Conservation (phyloP, 2,888 invertebrate species). For the Chromoteleia sp. region DNA sequence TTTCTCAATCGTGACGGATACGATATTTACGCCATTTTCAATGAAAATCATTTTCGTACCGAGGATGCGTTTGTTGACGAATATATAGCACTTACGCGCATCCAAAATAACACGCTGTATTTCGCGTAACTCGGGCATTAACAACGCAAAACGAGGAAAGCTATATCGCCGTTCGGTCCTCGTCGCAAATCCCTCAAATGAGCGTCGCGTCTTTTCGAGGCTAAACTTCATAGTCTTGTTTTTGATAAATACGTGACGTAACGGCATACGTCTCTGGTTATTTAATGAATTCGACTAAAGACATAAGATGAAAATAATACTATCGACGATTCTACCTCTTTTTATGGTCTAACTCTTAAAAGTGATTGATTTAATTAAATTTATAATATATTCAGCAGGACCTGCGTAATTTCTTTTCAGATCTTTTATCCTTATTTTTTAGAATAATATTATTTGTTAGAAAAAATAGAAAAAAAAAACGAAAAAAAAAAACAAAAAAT, state of each 20-base stretch:
- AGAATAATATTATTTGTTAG: too few relatives aligned
- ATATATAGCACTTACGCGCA: constrained; percentile 42
- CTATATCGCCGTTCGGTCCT: constrained; percentile 32
- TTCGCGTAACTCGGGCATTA: constrained; percentile 35
- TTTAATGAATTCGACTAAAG: not conserved
- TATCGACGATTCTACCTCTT: too few relatives aligned
- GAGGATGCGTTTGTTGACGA: constrained; percentile 41
- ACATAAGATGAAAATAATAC: too few relatives aligned
- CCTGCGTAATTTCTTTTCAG: too few relatives aligned
- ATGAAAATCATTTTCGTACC: constrained; percentile 31
- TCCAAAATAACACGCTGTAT: constrained; percentile 44
- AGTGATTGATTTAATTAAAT: too few relatives aligned
- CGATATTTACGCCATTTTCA: constrained; percentile 18
- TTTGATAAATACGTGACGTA: constrained; percentile 31
- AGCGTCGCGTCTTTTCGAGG: constrained; percentile 41
- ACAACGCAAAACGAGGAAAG: constrained; percentile 46
- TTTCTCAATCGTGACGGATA: constrained; percentile 7
- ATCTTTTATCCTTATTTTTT: too few relatives aligned
- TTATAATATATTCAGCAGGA: too few relatives aligned
- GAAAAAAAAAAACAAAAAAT: too few relatives aligned
- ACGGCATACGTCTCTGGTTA: not conserved
- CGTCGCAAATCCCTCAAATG: constrained; percentile 45
- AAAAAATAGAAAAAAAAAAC: too few relatives aligned
- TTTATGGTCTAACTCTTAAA: too few relatives aligned
- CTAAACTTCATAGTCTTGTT: constrained; percentile 42